Evolutionary conservation across 2,113 vertebrate species (phyloP), one percentile per base, ranked within the genome.

Genomic region (Camelus dromedarius): DNA sequence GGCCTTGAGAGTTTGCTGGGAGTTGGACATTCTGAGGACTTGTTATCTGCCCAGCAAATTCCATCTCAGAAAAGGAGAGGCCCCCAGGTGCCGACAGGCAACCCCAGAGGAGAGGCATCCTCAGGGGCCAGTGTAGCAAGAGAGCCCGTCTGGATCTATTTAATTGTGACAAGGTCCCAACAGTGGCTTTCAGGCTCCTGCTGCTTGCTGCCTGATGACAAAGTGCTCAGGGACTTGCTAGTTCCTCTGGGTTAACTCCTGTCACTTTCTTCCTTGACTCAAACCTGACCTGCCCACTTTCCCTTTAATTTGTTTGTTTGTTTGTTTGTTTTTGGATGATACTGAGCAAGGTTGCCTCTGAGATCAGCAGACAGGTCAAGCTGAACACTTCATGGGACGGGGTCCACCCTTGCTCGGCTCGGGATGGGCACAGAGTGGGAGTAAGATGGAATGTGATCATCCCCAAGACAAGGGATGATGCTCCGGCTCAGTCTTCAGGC

Each of bases 381-480:
- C 22, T 0, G 28, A 18, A 11, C 60, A 32, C 28, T 20, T 62
- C 52, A 0, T 19, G 2, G 28, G 8, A 14, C 19, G 28, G n/a
- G 35, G 10, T 6, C 52, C 54, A 18, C 35, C n/a, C 5, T 20
- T 0, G 18, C 2, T 20, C 32, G 30, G 19, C 14, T 28, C 30
- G 32, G 32, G 2, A 6, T 46, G 72, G 20, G 28, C 72, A 8
- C 28, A 46, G 66, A 52, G 46, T 28, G 0, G 52, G 76, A 70
- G 19, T 10, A 18, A 50, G 77, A 14, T 24, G 30, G 5, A 50
- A 20, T 0, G 0, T 3, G 1, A 30, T 58, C 42, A 16, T 6
- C 50, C 6, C 19, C 2, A 5, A 4, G 12, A 3, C 8, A 8
- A 30, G 54, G 22, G 38, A 1, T 1, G 42, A 35, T 18, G 6